Evolutionary conservation across 37 sponge, comb jelly and placozoan genomes (phyloP), one percentile per base, ranked within the genome.

Genomic region (Halisarca cf. caerulea): DNA sequence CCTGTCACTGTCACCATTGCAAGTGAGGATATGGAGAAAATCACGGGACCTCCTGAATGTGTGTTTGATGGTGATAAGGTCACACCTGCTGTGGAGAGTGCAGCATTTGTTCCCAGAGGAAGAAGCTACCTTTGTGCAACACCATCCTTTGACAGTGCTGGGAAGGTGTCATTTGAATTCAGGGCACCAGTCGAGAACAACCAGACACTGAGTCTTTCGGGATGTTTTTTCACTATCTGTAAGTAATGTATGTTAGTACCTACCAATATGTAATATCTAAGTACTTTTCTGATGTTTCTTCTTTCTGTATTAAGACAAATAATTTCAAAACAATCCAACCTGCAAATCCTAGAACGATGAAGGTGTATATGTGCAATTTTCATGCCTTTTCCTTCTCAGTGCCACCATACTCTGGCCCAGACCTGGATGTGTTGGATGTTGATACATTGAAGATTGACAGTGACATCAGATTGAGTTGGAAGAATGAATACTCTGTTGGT

Each of bases 1-100:
- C 58, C 71, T 43, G 41, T 88, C 0, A 33, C 82, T 17, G n/a
- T 84, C 20, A 18, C 35, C 35, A 4, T 69, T 69, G 71, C 33
- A 3, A 69, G 71, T 2, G 6, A 28, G 20, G 27, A 36, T 7
- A 34, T 28, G 37, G 37, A 69, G 35, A 3, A 55, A 55, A 55
- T 55, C 11, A 64, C 66, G 27, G 71, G 71, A 3, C 27, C 71
- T 21, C 71, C 37, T 34, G 18, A 30, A 36, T 69, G 71, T 15
- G 37, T 69, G 4, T 69, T 69, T 69, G 37, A 69, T 69, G 71
- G 37, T 17, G 17, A 11, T 69, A 3, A 11, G 37, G 33, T 15
- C 35, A 36, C 35, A 28, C 36, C 71, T 34, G 71, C 71, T 34
- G 33, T 69, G 27, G 71, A 28, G 18, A 21, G 21, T 21, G 17